Conservation (phyloP, 2,113 vertebrate species). For the Callipepla squamata region DNA sequence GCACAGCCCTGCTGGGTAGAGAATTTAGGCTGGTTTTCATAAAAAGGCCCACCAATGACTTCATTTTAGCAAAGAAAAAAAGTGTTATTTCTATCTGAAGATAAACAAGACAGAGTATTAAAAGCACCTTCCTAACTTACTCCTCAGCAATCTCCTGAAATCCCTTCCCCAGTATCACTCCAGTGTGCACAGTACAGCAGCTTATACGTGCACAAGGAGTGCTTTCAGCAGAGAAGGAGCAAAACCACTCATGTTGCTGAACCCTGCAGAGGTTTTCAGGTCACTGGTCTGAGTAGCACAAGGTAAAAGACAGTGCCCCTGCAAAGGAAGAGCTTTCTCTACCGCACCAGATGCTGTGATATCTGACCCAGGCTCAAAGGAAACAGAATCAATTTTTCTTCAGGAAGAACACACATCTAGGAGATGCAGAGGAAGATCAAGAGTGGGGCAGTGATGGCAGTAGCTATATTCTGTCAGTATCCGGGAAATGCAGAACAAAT, state of each 20-base stretch:
- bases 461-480: background rate
- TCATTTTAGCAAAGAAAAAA: background rate
- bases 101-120: background rate
- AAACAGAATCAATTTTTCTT: background rate
- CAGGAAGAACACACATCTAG: background rate
- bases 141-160: background rate
- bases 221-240: background rate
- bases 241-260: background rate
- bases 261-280: background rate
- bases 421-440: background rate
- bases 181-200: background rate
- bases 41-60: background rate
- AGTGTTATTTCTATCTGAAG: background rate
- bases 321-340: background rate
- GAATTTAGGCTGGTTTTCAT: background rate
- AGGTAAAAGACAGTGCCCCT: background rate
- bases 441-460: background rate
- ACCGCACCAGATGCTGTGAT: fast-evolving
- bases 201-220: background rate
- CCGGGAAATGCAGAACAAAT: background rate
- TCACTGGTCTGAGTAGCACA: background rate
- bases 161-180: background rate
- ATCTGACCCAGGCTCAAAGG: background rate
- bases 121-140: background rate
- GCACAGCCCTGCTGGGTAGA: background rate